Evolutionary conservation across 2,888 invertebrate genomes (phyloP).

Genomic region (Lottia scabra): DNA sequence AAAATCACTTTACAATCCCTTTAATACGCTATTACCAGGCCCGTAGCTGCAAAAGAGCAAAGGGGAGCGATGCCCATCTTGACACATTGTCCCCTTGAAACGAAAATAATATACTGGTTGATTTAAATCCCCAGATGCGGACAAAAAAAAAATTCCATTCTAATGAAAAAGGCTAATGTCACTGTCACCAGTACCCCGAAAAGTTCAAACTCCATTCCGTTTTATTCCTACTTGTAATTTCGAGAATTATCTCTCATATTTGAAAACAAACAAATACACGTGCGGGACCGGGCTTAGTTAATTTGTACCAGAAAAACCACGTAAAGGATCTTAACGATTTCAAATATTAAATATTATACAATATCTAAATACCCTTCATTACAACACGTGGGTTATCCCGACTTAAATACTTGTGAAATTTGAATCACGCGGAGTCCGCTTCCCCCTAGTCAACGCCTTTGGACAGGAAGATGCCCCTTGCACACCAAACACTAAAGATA

Average conservation of each 20-base stretch:
- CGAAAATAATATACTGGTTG: too few relatives aligned
- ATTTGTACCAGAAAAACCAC: not conserved
- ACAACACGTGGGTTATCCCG: not conserved
- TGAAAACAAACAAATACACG: not conserved
- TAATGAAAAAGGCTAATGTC: too few relatives aligned
- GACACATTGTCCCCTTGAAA: too few relatives aligned
- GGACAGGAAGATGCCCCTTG: constrained; percentile 5
- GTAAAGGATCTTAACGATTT: not conserved
- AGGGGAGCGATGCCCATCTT: too few relatives aligned
- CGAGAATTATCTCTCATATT: not conserved
- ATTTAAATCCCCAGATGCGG: too few relatives aligned
- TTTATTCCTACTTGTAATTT: too few relatives aligned
- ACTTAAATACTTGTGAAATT: not conserved
- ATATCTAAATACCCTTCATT: not conserved
- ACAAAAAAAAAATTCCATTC: too few relatives aligned
- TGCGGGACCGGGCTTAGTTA: not conserved
- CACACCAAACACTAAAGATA: not conserved
- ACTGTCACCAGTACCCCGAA: too few relatives aligned
- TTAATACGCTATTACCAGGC: too few relatives aligned
- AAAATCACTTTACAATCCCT: too few relatives aligned
- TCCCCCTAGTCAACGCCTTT: not conserved
- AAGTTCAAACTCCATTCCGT: too few relatives aligned
- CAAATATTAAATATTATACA: not conserved
- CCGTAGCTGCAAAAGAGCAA: too few relatives aligned
- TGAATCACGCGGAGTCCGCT: not conserved